Conservation (phyloP, 2,888 invertebrate species). For the Cantharis rufa region DNA sequence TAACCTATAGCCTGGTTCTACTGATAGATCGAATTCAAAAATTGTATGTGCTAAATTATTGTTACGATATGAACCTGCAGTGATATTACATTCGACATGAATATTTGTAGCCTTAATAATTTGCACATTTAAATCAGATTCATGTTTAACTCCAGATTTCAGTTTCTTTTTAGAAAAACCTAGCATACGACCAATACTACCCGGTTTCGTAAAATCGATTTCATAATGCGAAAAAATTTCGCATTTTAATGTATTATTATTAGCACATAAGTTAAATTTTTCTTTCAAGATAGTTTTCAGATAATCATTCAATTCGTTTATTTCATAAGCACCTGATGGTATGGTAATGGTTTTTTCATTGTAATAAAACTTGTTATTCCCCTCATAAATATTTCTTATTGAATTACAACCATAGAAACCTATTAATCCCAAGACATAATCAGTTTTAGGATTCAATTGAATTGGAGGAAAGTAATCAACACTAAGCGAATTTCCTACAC, state of each 20-base stretch:
- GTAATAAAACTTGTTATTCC: not conserved
- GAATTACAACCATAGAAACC: not conserved
- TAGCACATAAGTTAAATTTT: slow-evolving; percentile 27
- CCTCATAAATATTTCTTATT: not conserved
- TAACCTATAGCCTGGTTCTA: no score
- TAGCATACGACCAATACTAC: slow-evolving; percentile 35
- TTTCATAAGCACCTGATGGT: slow-evolving; percentile 45
- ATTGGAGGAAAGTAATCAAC: not conserved
- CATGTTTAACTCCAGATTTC: slow-evolving; percentile 28
- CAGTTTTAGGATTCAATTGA: not conserved
- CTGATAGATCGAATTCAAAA: not conserved
- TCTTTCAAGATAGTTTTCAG: not conserved
- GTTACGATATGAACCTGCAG: not conserved
- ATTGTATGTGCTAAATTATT: not conserved
- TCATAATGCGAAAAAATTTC: slow-evolving; percentile 26
- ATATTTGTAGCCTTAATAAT: slow-evolving; percentile 30
- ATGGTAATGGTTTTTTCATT: slow-evolving; percentile 31
- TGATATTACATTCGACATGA: not conserved
- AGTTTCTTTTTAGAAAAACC: slow-evolving; percentile 34
- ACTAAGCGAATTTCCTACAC: not conserved
- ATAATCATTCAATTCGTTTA: slow-evolving; percentile 38
- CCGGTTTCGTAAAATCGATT: slow-evolving; percentile 23
- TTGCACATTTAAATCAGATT: slow-evolving; percentile 43
- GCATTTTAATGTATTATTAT: slow-evolving; percentile 42
- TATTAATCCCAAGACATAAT: not conserved